These are phyloP conservation scores for Drosophila orosa DNA, from an alignment of 1,140 invertebrate species.

Conservation along the genomic window DNA sequence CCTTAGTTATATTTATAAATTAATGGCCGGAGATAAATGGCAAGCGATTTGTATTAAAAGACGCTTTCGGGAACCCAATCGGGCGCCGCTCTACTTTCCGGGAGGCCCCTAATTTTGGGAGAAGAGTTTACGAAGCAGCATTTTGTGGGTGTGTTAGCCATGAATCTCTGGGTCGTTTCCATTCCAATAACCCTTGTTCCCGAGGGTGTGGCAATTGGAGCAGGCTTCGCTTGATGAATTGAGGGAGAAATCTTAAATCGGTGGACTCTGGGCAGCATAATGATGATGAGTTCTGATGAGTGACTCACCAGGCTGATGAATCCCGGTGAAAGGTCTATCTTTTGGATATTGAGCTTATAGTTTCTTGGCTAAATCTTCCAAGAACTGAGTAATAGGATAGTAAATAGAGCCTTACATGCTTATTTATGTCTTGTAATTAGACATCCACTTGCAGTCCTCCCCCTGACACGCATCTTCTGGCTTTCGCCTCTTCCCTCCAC, in stretches of 20 bases:
- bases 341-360: not conserved
- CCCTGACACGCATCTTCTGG: not conserved
- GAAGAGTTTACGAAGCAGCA: not conserved
- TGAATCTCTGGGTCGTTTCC: slow-evolving; percentile 28
- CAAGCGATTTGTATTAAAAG: slow-evolving; percentile 68
- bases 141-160: slow-evolving; percentile 48
- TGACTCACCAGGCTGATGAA: slow-evolving; percentile 4
- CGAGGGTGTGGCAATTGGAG: slow-evolving; percentile 52
- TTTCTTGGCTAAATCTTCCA: too few species aligned
- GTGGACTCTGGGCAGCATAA: slow-evolving; percentile 22
- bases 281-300: slow-evolving; percentile 46
- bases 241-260: slow-evolving; percentile 26
- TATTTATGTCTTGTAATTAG: slow-evolving; percentile 14
- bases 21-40: slow-evolving; percentile 77
- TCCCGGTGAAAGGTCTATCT: not conserved
- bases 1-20: slow-evolving; percentile 80
- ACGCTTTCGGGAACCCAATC: slow-evolving; percentile 56
- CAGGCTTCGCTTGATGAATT: slow-evolving; percentile 52
- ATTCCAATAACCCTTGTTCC: slow-evolving; percentile 24
- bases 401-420: slow-evolving; percentile 3
- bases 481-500: not conserved
- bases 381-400: not conserved
- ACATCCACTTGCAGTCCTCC: not conserved
- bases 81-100: slow-evolving; percentile 61
- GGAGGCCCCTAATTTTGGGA: slow-evolving; percentile 39